Conservation (phyloP, 2,797 vertebrate genomes). For the Otolemur crassicaudatus region DNA sequence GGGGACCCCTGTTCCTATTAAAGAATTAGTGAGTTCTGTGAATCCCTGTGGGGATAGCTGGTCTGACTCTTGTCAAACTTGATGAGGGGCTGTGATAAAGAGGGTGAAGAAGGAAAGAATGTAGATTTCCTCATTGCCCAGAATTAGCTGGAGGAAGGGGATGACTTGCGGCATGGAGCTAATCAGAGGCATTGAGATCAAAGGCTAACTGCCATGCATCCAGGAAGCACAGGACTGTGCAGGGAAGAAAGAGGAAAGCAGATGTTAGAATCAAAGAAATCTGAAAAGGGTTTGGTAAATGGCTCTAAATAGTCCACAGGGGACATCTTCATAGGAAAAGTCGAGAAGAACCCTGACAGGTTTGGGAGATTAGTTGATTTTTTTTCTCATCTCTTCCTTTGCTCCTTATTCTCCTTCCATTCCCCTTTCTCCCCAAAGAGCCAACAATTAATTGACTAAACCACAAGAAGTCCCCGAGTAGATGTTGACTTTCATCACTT, state of each 20-base stretch:
- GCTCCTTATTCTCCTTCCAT: conserved; percentile 68
- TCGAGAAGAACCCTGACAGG: conserved; percentile 68
- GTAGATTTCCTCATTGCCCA: conserved; percentile 73
- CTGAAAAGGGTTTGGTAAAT: conserved; percentile 77
- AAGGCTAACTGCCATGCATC: conserved; percentile 69
- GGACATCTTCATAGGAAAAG: conserved; percentile 74
- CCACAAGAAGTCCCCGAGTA: conserved; percentile 82
- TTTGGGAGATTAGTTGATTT: conserved; percentile 76
- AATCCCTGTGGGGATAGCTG: neutral
- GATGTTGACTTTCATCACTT: conserved; percentile 84
- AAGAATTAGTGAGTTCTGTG: conserved; percentile 39
- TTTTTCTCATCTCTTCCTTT: conserved; percentile 72
- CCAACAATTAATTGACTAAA: conserved; percentile 85
- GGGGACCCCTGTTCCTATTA: conserved; percentile 36
- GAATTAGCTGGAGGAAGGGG: conserved; percentile 64
- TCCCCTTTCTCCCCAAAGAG: conserved; percentile 65
- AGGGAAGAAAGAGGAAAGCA: conserved; percentile 81
- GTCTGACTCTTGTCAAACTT: conserved; percentile 42
- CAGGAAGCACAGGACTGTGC: conserved; percentile 69
- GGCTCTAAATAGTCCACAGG: conserved; percentile 76
- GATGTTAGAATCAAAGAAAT: conserved; percentile 83
- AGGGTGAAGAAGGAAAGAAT: conserved; percentile 62
- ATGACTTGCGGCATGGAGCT: conserved; percentile 68
- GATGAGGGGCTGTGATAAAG: conserved; percentile 60
- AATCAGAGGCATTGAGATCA: conserved; percentile 76